Percentiles rank a stretch among this genome's conserved stretches.
Evolutionary conservation across 2,113 vertebrate genomes (phyloP).

Genomic region (Silurus asotus): DNA sequence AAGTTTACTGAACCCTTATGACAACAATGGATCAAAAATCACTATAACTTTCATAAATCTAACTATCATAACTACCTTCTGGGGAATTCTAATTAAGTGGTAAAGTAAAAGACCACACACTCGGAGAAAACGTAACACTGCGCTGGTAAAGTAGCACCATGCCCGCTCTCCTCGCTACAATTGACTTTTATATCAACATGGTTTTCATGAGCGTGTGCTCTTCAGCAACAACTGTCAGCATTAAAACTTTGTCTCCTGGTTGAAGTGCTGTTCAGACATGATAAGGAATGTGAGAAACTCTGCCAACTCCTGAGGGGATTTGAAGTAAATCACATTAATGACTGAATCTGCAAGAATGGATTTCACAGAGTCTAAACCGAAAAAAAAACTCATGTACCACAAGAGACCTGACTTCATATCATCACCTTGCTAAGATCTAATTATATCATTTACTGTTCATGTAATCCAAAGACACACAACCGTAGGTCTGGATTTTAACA

Average conservation of each 20-base stretch:
- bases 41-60: too few relatives aligned
- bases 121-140: too few relatives aligned
- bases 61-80: too few relatives aligned
- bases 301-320: conserved; percentile 77
- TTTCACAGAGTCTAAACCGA: conserved; percentile 81
- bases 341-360: conserved; percentile 81
- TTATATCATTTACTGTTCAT: conserved; percentile 73
- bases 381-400: conserved; percentile 75
- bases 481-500: conserved; percentile 63
- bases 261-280: conserved; percentile 80
- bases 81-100: too few relatives aligned
- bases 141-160: too few relatives aligned
- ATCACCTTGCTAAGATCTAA: conserved; percentile 77
- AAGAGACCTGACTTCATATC: conserved; percentile 79
- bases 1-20: too few relatives aligned
- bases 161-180: conserved; percentile 80
- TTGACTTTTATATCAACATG: conserved; percentile 78
- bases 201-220: conserved; percentile 78
- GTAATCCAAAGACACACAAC: conserved; percentile 72
- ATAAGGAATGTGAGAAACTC: conserved; percentile 79
- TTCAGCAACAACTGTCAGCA: conserved; percentile 75
- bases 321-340: conserved; percentile 84
- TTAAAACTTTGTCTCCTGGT: conserved; percentile 78
- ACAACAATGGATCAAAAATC: too few relatives aligned
- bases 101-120: too few relatives aligned